Conservation (phyloP, 1,140 invertebrate species). For the Scaptomyza graminum region DNA sequence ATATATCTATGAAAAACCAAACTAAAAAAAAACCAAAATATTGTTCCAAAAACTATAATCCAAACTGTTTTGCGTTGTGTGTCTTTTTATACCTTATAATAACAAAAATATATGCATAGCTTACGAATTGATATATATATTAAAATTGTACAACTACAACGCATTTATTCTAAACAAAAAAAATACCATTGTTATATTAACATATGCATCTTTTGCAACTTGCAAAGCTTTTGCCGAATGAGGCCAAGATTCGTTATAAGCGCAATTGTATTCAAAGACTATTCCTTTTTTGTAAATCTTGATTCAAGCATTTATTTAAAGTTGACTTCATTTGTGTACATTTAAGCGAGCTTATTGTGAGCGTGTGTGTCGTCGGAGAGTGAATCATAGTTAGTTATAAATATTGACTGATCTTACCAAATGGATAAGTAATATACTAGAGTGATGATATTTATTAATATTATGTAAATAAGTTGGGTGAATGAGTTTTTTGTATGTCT, state of each 20-base stretch:
- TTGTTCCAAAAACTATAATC: conserved; percentile 43
- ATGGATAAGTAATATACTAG: conserved; percentile 34
- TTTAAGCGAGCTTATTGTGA: conserved; percentile 55
- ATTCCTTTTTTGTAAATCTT: conserved; percentile 69
- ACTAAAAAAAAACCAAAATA: conserved; percentile 45
- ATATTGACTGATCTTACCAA: conserved; percentile 33
- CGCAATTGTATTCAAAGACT: conserved; percentile 59
- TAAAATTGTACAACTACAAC: conserved; percentile 74
- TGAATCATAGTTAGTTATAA: conserved; percentile 23
- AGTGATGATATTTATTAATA: conserved; percentile 23
- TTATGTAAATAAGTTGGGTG: conserved; percentile 44
- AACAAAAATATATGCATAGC: conserved; percentile 27
- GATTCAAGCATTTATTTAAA: conserved; percentile 61
- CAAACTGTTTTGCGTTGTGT: conserved; percentile 76
- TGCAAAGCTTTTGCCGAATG: conserved; percentile 48
- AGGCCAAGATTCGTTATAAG: conserved; percentile 54
- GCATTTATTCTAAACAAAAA: conserved; percentile 67
- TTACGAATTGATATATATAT: conserved; percentile 48
- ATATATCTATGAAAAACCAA: conserved; percentile 66
- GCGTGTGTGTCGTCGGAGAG: conserved; percentile 11
- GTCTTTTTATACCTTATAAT: conserved; percentile 72
- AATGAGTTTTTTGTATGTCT: conserved; percentile 36
- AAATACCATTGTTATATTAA: conserved; percentile 80
- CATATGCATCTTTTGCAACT: conserved; percentile 43
- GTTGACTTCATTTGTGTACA: conserved; percentile 64